A percentile compares a stretch with the other conserved stretches of the same genome.
phyloP scores from a whole-genome alignment of 2,888 invertebrate species.

The Acanthosepion esculentum region DNA sequence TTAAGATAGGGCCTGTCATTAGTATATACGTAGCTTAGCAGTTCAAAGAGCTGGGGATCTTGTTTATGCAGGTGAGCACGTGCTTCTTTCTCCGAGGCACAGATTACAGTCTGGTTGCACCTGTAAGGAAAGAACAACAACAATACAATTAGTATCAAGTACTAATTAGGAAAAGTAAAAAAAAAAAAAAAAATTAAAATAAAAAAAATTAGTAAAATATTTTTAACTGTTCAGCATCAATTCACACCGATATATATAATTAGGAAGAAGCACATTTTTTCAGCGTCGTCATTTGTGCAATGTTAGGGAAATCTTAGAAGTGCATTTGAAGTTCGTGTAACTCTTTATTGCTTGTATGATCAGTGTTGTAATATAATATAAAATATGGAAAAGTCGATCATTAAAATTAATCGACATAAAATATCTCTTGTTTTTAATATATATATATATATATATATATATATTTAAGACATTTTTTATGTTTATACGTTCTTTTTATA shows the following conservation, averaged over 20 bases:
- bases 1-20: neutral
- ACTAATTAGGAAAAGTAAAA: no score
- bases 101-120: constrained; percentile 40
- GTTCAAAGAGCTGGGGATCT: neutral
- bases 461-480: no score
- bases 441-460: no score
- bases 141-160: neutral
- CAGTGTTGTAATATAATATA: no score
- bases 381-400: no score
- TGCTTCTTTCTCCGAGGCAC: neutral
- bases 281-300: neutral
- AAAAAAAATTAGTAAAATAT: neutral
- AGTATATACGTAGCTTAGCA: neutral
- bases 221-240: neutral
- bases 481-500: no score
- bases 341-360: no score
- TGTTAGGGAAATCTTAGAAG: neutral
- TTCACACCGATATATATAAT: neutral
- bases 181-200: neutral
- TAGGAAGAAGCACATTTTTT: neutral
- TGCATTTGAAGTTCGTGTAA: neutral
- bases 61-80: neutral
- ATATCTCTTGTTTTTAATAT: no score
- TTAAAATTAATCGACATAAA: no score
- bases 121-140: neutral